phyloP scores from a whole-genome alignment of 2,113 vertebrate genomes.

The Phaethornis superciliosus region DNA sequence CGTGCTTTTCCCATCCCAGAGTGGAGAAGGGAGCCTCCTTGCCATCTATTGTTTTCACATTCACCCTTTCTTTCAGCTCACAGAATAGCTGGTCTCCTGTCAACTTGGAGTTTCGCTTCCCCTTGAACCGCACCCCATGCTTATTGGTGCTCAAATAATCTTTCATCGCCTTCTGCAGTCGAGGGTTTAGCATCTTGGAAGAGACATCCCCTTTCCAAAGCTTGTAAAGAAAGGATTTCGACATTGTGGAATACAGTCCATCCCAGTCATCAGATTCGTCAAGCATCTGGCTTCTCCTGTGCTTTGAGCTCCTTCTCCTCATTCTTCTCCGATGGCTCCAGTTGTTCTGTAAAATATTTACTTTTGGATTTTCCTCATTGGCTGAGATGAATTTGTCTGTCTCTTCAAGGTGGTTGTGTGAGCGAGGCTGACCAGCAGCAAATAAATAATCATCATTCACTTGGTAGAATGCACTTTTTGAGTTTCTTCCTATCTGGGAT shows the following conservation, averaged over 20 bases:
- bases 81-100: slow-evolving; percentile 85
- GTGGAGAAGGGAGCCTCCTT: slow-evolving; percentile 88
- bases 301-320: slow-evolving; percentile 46
- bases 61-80: slow-evolving; percentile 82
- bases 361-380: neutral
- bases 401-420: slow-evolving; percentile 31
- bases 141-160: slow-evolving; percentile 92
- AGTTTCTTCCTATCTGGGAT: slow-evolving; percentile 69
- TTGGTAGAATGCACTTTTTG: slow-evolving; percentile 69
- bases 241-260: slow-evolving; percentile 84
- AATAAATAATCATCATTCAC: slow-evolving; percentile 68
- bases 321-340: slow-evolving; percentile 46
- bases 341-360: slow-evolving; percentile 5
- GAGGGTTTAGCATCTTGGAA: slow-evolving; percentile 87
- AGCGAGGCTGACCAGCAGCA: slow-evolving; percentile 60
- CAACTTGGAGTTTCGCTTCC: slow-evolving; percentile 68
- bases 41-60: slow-evolving; percentile 88
- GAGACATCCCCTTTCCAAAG: slow-evolving; percentile 90
- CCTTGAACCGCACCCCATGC: slow-evolving; percentile 86
- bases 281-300: slow-evolving; percentile 21
- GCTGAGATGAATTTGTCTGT: slow-evolving; percentile 38
- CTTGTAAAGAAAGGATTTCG: slow-evolving; percentile 84
- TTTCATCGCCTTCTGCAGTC: slow-evolving; percentile 90
- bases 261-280: slow-evolving; percentile 78
- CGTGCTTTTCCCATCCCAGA: slow-evolving; percentile 87